Evolutionary conservation across 1,140 invertebrate genomes (phyloP), one percentile per base, ranked within the genome.

Genomic region (Periplaneta americana): DNA sequence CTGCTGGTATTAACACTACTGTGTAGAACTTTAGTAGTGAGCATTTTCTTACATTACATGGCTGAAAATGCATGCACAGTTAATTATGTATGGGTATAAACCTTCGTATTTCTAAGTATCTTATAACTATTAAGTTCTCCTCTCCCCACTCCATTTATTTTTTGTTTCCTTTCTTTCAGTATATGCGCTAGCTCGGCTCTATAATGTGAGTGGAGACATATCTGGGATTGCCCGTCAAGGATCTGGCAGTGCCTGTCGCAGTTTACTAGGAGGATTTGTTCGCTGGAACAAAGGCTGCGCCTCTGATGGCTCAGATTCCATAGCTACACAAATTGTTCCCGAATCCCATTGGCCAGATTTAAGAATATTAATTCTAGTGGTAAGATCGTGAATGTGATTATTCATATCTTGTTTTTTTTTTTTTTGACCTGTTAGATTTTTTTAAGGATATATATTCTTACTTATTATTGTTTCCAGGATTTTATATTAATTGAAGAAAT

Each of bases 231-330:
- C 97, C 2, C 91, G 97, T 84, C 88, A 92, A 83, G 98, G 98
- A 32, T 99, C 98, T 78, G 99, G 98, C 15, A 98, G 97, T 87
- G 98, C 98, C 2, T 99, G 98, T 88, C 91, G 99, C 76, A 99
- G 98, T 89, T 89, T 99, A 28, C 93, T 93, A 85, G 98, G 98
- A 74, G 98, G 98, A 66, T 99, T 99, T 90, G 96, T 97, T 9
- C 91, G 92, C 81, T 99, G 98, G 99, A 91, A 93, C 48, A 93
- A 92, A 83, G 97, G 98, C 13, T 85, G 86, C 2, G 83, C 89
- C 37, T 85, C 88, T 1, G 91, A 94, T 87, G 97, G 96, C 15
- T 87, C 86, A n/a, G 97, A 99, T 89, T 98, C 97, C 2, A 87
- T 96, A 79, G 96, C 97, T 1, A 88, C 90, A 76, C 93, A 95